These are phyloP conservation scores for Pitangus sulphuratus DNA, from an alignment of 2,797 vertebrate species.

Conservation along the genomic window DNA sequence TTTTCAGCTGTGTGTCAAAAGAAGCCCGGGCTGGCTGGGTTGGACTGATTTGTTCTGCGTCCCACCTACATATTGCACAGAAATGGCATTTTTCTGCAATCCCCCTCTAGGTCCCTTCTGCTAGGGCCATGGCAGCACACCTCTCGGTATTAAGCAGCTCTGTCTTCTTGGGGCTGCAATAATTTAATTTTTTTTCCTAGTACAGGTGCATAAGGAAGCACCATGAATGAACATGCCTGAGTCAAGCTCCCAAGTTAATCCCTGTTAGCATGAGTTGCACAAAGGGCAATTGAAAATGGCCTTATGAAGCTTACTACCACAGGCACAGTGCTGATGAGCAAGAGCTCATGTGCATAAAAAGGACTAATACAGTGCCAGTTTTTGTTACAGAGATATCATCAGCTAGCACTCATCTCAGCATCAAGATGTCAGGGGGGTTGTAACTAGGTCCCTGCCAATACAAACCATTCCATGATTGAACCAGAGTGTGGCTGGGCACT, in stretches of 20 bases:
- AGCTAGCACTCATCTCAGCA: not conserved
- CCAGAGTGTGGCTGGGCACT: not conserved
- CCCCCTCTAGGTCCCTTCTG: not conserved
- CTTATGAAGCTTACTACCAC: not conserved
- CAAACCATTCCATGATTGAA: not conserved
- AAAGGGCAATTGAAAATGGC: not conserved
- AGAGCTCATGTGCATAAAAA: not conserved
- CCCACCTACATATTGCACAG: not conserved
- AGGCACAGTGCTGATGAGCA: not conserved
- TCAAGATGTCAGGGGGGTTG: not conserved
- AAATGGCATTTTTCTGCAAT: not conserved
- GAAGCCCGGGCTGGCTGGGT: not conserved
- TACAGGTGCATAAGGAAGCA: not conserved
- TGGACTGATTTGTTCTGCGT: not conserved
- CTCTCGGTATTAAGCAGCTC: not conserved
- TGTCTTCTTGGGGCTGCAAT: not conserved
- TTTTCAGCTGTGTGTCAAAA: rapidly evolving
- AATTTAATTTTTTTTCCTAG: not conserved
- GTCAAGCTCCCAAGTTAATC: not conserved
- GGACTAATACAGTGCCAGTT: not conserved
- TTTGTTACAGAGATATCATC: not conserved
- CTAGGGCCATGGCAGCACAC: not conserved
- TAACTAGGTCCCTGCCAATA: not conserved
- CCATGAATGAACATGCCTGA: not conserved
- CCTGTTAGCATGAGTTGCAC: not conserved